phyloP scores from a whole-genome alignment of 1,140 invertebrate species.

The Vanessa atalanta region DNA sequence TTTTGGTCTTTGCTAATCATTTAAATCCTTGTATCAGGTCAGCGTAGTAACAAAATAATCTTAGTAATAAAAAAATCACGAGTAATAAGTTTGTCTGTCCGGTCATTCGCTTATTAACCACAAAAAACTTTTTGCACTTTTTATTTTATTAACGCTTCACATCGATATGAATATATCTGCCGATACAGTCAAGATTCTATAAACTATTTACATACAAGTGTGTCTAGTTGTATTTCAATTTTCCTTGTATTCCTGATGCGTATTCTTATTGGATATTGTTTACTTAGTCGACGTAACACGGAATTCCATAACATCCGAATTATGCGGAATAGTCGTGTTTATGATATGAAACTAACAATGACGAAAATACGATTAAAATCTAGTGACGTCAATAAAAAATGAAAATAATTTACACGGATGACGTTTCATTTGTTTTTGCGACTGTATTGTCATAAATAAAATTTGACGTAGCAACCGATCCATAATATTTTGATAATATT shows the following conservation, averaged over 20 bases:
- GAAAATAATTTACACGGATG: neutral
- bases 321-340: neutral
- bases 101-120: too few species aligned
- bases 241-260: too few species aligned
- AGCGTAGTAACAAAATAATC: neutral
- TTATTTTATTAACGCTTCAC: too few species aligned
- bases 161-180: too few species aligned
- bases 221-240: too few species aligned
- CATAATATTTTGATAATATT: slow-evolving; percentile 35
- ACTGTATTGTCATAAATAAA: slow-evolving; percentile 14
- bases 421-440: slow-evolving; percentile 11
- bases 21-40: neutral
- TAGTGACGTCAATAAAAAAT: slow-evolving; percentile 13
- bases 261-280: too few species aligned
- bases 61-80: too few species aligned
- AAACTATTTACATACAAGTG: too few species aligned
- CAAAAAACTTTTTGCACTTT: too few species aligned
- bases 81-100: too few species aligned
- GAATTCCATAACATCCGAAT: neutral
- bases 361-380: neutral
- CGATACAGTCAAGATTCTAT: too few species aligned
- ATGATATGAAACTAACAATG: slow-evolving; percentile 13
- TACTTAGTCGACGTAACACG: too few species aligned
- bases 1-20: neutral
- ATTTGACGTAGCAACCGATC: slow-evolving; percentile 34